Conservation (phyloP, 2,888 invertebrate species). For the Acleris sparsana region DNA sequence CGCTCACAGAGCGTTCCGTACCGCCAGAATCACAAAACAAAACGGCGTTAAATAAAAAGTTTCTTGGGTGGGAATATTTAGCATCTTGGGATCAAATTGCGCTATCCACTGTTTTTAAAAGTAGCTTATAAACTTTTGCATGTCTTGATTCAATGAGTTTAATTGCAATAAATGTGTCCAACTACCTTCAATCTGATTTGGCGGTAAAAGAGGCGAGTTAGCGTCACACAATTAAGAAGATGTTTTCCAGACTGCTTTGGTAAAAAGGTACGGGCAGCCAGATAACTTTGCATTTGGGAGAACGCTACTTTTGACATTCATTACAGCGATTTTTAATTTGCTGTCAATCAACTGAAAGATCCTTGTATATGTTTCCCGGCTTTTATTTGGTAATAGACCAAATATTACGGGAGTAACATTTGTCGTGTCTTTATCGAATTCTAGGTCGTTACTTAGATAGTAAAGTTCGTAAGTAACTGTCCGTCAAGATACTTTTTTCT, state of each 20-base stretch:
- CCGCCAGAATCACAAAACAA: no score
- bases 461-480: no score
- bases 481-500: no score
- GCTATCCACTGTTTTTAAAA: background rate
- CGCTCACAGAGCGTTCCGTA: no score
- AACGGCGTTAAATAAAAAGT: no score
- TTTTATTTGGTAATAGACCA: conserved; percentile 33
- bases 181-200: conserved; percentile 2
- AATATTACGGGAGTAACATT: conserved; percentile 34
- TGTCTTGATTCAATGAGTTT: background rate
- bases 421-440: conserved; percentile 18
- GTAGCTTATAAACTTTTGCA: background rate
- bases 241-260: background rate
- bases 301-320: no score
- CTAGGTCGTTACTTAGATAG: conserved; percentile 23
- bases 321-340: conserved; percentile 17
- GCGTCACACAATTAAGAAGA: background rate
- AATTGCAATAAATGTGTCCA: background rate
- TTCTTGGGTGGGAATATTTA: background rate
- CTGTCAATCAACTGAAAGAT: conserved; percentile 6
- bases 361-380: conserved; percentile 19
- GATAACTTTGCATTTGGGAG: background rate
- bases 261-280: background rate
- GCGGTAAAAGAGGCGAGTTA: background rate
- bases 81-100: background rate